Conservation (phyloP, 2,797 vertebrate genomes). For the Rhabdophis nuchalis region DNA sequence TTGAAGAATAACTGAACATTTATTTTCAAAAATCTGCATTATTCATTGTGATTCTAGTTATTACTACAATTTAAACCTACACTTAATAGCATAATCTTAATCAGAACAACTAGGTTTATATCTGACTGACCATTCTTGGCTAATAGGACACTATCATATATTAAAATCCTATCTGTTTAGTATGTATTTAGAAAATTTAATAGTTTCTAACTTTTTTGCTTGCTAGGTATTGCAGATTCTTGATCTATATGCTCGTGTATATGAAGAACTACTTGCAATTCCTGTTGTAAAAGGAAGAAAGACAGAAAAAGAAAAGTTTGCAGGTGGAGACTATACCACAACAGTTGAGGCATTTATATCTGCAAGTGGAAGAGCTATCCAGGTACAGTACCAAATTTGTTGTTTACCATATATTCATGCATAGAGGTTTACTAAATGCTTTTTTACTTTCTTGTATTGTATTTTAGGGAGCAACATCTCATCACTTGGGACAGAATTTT, state of each 20-base stretch:
- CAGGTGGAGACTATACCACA: conserved; percentile 95
- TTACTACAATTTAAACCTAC: background rate
- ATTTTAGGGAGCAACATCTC: conserved; percentile 89
- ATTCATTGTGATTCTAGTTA: background rate
- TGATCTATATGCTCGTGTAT: conserved; percentile 88
- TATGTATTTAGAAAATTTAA: background rate
- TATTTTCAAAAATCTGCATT: background rate
- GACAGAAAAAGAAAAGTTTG: conserved; percentile 98
- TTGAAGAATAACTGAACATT: background rate
- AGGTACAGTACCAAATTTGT: conserved; percentile 71
- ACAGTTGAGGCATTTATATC: conserved; percentile 95
- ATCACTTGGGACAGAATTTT: conserved; percentile 98
- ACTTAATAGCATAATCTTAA: background rate
- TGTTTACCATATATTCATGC: background rate
- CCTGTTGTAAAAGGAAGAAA: conserved; percentile 95
- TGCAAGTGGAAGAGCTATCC: conserved; percentile 94
- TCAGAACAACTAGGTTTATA: background rate
- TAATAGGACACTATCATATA: background rate
- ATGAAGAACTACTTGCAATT: conserved; percentile 95
- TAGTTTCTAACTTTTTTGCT: background rate
- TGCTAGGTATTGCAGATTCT: conserved; percentile 91
- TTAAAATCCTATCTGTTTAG: background rate
- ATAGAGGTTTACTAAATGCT: background rate
- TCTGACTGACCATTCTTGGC: background rate
- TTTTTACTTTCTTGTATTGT: conserved; percentile 21